Percentiles rank a stretch among this genome's conserved stretches.
These are phyloP conservation scores for Brachylomia viminalis DNA, from an alignment of 2,888 invertebrate genomes.

Conservation along the genomic window DNA sequence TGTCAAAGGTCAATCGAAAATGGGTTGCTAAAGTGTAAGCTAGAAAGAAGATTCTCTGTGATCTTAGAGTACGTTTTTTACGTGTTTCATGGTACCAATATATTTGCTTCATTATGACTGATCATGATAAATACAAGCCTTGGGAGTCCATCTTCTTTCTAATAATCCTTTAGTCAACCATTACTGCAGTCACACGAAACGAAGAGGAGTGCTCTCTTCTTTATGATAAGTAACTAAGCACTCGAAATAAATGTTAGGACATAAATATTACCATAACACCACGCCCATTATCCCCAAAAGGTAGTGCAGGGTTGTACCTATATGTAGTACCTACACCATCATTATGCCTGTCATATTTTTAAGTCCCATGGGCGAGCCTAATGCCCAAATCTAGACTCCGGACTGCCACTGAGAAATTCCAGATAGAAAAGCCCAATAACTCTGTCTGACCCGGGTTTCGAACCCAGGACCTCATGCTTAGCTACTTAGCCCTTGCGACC, in stretches of 20 bases:
- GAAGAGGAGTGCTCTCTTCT: neutral
- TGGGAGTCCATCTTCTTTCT: neutral
- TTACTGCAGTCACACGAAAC: neutral
- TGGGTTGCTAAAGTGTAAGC: neutral
- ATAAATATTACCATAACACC: too few species aligned
- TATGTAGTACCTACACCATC: too few species aligned
- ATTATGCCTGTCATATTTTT: too few species aligned
- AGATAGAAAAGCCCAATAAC: too few species aligned
- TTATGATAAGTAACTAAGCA: too few species aligned
- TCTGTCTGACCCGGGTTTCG: too few species aligned
- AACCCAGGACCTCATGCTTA: too few species aligned
- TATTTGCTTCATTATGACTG: neutral
- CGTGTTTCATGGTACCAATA: neutral
- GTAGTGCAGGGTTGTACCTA: too few species aligned
- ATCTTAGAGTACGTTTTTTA: neutral
- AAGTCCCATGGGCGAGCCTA: neutral
- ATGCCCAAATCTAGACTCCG: too few species aligned
- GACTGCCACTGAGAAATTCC: too few species aligned
- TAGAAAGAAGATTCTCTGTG: neutral
- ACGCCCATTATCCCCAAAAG: too few species aligned
- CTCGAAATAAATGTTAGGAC: neutral
- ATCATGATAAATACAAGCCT: neutral
- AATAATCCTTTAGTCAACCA: neutral
- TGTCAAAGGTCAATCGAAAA: neutral
- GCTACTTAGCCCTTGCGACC: too few species aligned